These are phyloP conservation scores for Sphaeridia pumilis DNA, from an alignment of 2,888 invertebrate genomes.

Conservation along the genomic window DNA sequence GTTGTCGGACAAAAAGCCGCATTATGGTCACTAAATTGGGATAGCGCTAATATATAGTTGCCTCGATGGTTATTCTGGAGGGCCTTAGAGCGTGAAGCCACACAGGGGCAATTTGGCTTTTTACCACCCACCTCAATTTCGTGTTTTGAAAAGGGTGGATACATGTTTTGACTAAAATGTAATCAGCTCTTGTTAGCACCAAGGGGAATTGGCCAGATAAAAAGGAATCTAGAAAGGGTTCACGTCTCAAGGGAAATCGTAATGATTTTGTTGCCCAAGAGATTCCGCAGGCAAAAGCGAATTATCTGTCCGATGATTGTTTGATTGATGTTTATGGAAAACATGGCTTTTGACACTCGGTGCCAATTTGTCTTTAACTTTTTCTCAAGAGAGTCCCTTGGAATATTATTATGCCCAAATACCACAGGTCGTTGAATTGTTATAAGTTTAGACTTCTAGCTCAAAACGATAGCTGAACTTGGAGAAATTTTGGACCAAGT, in stretches of 20 bases:
- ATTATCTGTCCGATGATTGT: background rate
- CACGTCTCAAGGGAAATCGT: background rate
- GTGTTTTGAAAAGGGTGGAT: background rate
- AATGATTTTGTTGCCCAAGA: background rate
- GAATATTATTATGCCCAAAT: too few relatives aligned
- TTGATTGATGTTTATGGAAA: slow-evolving; percentile 2
- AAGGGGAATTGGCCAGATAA: background rate
- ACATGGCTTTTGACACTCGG: slow-evolving; percentile 2
- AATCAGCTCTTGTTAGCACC: background rate
- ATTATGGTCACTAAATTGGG: too few relatives aligned
- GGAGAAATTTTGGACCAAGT: too few relatives aligned
- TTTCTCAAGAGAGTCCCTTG: too few relatives aligned
- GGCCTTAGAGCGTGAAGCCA: too few relatives aligned
- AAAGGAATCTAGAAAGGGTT: background rate
- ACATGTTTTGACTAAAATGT: background rate
- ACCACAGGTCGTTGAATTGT: too few relatives aligned
- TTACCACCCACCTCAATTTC: too few relatives aligned
- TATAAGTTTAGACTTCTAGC: too few relatives aligned
- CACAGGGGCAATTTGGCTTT: too few relatives aligned
- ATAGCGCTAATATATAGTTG: too few relatives aligned
- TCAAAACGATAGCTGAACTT: too few relatives aligned
- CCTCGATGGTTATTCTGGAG: too few relatives aligned
- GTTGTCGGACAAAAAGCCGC: background rate
- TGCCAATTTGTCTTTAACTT: background rate
- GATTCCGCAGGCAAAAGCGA: background rate